Conservation (phyloP, 2,113 vertebrate species). For the Carlito syrichta region DNA sequence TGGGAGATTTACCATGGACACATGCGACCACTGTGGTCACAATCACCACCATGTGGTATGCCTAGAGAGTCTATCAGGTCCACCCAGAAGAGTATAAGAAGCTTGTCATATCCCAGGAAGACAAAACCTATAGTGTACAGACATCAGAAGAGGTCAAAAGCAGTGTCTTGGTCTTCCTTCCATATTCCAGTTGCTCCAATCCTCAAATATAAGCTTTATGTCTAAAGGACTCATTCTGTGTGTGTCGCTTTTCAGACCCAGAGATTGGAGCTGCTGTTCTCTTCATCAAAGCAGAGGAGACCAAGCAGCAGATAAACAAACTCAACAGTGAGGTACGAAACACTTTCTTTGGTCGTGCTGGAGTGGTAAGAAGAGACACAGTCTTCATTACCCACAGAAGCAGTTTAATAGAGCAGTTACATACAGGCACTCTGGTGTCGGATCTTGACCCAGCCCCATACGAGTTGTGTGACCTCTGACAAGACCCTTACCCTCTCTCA, state of each 20-base stretch:
- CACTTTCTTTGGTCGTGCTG: background rate
- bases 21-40: no score
- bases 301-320: slow-evolving; percentile 85
- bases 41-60: background rate
- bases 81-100: background rate
- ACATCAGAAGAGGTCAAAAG: background rate
- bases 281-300: slow-evolving; percentile 88
- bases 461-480: background rate
- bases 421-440: background rate
- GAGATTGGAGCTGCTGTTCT: slow-evolving; percentile 85
- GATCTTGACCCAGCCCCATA: background rate
- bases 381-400: background rate
- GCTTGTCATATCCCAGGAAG: background rate
- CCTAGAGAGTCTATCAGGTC: no score
- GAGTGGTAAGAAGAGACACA: background rate
- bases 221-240: slow-evolving; percentile 14
- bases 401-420: accelerated
- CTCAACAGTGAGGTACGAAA: slow-evolving; percentile 86
- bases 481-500: background rate
- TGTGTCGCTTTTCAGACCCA: slow-evolving; percentile 80
- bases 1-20: background rate
- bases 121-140: accelerated
- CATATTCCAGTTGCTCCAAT: background rate
- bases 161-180: background rate
- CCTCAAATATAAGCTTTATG: background rate